Base-by-base conservation (phyloP, 2,797 vertebrate genomes). In the Gymnocypris eckloni region DNA sequence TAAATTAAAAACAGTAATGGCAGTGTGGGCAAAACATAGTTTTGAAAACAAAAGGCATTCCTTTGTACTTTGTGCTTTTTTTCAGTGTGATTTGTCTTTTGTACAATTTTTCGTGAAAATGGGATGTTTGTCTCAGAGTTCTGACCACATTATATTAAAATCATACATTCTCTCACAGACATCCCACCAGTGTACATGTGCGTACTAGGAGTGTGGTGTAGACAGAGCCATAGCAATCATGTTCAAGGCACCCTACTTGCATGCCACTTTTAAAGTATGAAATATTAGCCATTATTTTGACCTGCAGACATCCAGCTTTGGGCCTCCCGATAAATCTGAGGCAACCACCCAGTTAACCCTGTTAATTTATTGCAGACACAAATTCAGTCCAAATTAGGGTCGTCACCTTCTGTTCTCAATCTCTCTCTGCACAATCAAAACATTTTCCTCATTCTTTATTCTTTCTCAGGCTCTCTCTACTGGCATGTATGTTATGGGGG, bases 371-470 rank as follows among this genome's bases (percentile, higher is more conserved):
- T 87, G 67, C 61, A 10, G 0, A 76, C 81, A 84, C 48, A 20
- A 81, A 50, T 64, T 25, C 18, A 56, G 25, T 67, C 77, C 48
- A 76, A 69, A 82, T 70, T 33, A 25, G 39, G 77, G 86, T 87
- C 75, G 28, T 56, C 59, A 18, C 52, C 75, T 84, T 83, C 43
- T 88, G 64, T 80, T 45, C 78, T 84, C 45, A 15, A 10, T 86
- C 73, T 73, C 39, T 66, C 28, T 52, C 41, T 43, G 20, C 45
- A 50, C 78, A 81, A 56, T 61, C 71, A 82, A 79, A 86, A 59
- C 54, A 82, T 75, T 81, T 79, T 50, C 39, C 39, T 82, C 79
- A 69, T 87, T 82, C 66, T 78, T 80, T 75, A n/a, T 89, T 84
- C 64, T 61, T 82, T 84, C 59, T 79, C 81, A 4, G 18, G 56